These are phyloP conservation scores for Phymanthus crucifer DNA, from an alignment of 92 coral and sea anemone species.

Conservation along the genomic window DNA sequence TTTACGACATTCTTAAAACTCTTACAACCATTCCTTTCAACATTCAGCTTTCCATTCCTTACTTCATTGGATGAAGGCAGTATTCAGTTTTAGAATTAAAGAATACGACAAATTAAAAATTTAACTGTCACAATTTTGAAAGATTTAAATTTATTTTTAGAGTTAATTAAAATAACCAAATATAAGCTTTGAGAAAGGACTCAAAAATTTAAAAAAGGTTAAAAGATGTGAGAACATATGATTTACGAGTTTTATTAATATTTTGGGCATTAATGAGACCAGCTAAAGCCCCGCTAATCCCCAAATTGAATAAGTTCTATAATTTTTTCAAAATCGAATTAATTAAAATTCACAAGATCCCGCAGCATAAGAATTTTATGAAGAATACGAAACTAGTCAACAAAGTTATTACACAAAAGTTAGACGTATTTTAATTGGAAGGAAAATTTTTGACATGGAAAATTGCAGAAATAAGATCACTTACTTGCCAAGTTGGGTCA, in stretches of 20 bases:
- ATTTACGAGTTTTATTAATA: background rate
- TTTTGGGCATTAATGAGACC: background rate
- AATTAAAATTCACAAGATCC: background rate
- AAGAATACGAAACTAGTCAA: background rate
- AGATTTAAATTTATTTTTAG: conserved; percentile 1
- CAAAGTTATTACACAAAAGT: background rate
- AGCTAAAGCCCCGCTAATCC: background rate
- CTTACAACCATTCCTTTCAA: background rate
- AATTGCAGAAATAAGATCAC: background rate
- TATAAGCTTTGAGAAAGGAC: background rate
- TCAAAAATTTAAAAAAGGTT: background rate
- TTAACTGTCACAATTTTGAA: background rate
- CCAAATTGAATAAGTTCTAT: background rate
- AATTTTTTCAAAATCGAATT: background rate
- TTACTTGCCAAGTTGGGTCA: conserved; percentile 99
- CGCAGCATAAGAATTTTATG: background rate
- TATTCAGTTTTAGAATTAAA: background rate
- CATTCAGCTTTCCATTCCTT: background rate
- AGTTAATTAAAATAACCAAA: background rate
- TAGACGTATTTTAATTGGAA: background rate
- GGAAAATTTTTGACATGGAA: background rate
- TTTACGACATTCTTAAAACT: background rate
- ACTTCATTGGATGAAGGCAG: background rate
- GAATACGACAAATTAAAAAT: background rate
- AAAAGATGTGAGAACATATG: background rate